A percentile compares a stretch with the other conserved stretches of the same genome.
These are phyloP conservation scores for Melanotaenia maccullochi DNA, from an alignment of 2,797 vertebrate genomes.

Conservation along the genomic window DNA sequence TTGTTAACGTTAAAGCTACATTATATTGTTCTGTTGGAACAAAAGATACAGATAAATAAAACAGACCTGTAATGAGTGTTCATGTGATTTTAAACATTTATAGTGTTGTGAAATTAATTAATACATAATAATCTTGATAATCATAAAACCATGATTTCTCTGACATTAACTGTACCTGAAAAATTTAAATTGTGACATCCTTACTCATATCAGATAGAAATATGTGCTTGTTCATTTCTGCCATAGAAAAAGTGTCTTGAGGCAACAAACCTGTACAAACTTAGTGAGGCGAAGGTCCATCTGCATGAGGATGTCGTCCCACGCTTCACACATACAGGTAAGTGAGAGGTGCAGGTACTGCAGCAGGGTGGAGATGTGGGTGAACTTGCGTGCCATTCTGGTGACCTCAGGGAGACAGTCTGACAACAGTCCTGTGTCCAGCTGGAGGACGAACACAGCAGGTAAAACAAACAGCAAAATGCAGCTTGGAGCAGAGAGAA, in stretches of 20 bases:
- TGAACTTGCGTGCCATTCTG: constrained; percentile 97
- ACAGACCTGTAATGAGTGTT: too few relatives aligned
- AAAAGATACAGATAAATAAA: too few relatives aligned
- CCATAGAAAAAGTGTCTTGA: neutral
- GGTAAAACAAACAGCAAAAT: neutral
- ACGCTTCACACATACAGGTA: constrained; percentile 98
- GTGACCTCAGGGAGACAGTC: constrained; percentile 95
- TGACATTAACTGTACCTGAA: too few relatives aligned
- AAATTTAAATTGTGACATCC: too few relatives aligned
- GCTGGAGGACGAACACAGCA: constrained; percentile 69
- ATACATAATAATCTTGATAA: too few relatives aligned
- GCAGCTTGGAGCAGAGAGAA: neutral
- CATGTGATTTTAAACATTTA: too few relatives aligned
- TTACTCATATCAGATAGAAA: neutral
- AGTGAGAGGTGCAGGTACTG: constrained; percentile 96
- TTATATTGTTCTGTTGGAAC: too few relatives aligned
- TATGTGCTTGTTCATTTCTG: neutral
- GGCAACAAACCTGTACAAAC: constrained; percentile 91
- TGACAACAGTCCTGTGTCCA: constrained; percentile 93
- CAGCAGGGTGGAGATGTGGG: constrained; percentile 96
- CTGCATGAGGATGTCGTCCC: constrained; percentile 98
- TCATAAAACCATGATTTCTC: too few relatives aligned
- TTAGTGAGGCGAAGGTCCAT: constrained; percentile 98
- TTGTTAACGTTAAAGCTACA: too few relatives aligned
- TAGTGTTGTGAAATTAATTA: too few relatives aligned